A percentile compares a stretch with the other conserved stretches of the same genome.
Conservation (phyloP, 2,113 vertebrate genomes). For the Irena cyanogastra region DNA sequence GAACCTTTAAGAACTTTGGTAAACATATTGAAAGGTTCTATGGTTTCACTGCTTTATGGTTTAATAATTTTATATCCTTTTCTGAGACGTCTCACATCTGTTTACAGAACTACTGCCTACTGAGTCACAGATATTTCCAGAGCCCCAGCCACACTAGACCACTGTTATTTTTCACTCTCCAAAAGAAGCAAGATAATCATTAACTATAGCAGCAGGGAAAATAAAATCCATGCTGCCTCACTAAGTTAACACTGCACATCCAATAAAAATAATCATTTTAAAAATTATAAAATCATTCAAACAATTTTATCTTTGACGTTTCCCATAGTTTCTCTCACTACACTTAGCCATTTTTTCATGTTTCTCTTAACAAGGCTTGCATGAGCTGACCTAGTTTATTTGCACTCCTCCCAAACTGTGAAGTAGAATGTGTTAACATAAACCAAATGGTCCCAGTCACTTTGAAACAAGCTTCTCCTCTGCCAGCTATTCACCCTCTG, state of each 20-base stretch:
- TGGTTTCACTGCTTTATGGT: not conserved
- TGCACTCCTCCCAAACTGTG: constrained; percentile 53
- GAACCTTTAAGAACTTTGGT: not conserved
- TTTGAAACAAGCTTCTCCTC: constrained; percentile 36
- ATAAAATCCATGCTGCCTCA: not conserved
- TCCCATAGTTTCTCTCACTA: constrained; percentile 16
- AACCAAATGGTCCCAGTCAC: constrained; percentile 55
- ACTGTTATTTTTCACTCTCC: constrained; percentile 33
- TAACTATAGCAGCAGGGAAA: not conserved
- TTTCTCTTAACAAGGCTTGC: constrained; percentile 53
- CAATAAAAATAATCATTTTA: constrained; percentile 17
- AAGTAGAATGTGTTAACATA: constrained; percentile 58
- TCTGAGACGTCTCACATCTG: not conserved
- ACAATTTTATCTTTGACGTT: not conserved
- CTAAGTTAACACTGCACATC: constrained; percentile 1
- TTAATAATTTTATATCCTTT: not conserved
- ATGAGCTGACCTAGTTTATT: constrained; percentile 57
- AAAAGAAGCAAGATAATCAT: constrained; percentile 3
- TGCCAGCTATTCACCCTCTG: constrained; percentile 35
- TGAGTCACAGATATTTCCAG: constrained; percentile 6
- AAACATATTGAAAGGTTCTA: not conserved
- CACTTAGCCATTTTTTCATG: constrained; percentile 11
- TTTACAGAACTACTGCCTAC: constrained; percentile 12
- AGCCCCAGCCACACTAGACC: not conserved
- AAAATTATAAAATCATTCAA: constrained; percentile 13